These are phyloP conservation scores for Lycaon pictus DNA, from an alignment of 2,113 vertebrate species.

Conservation along the genomic window DNA sequence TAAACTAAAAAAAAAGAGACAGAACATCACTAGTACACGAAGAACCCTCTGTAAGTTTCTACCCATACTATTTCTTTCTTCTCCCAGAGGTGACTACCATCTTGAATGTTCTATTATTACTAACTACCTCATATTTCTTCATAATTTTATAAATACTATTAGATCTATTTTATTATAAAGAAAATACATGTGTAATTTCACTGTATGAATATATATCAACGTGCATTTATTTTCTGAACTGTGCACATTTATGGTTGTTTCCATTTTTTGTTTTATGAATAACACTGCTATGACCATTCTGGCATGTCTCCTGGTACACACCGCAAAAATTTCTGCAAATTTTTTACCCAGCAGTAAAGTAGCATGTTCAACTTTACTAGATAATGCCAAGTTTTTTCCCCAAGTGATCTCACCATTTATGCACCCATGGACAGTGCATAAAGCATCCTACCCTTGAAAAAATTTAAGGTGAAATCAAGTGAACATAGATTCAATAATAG, in stretches of 20 bases:
- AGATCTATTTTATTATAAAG: not conserved
- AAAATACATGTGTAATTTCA: slow-evolving; percentile 18
- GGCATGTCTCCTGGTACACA: not conserved
- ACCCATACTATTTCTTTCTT: not conserved
- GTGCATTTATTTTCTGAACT: not conserved
- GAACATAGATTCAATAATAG: slow-evolving; percentile 2
- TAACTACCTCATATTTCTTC: not conserved
- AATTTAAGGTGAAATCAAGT: not conserved
- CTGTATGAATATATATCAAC: not conserved
- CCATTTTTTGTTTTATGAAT: not conserved
- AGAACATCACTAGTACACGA: not conserved
- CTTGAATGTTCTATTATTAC: not conserved
- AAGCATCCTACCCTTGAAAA: not conserved
- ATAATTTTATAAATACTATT: not conserved
- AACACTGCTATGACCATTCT: not conserved
- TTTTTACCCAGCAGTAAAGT: not conserved
- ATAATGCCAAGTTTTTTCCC: not conserved
- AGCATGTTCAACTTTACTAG: not conserved
- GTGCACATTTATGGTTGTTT: not conserved
- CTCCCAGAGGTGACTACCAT: not conserved
- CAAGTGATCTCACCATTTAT: not conserved
- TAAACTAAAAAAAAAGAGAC: not conserved
- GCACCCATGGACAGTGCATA: not conserved
- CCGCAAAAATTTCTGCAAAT: not conserved
- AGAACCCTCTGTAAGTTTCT: not conserved